These are phyloP conservation scores for Notothenia rossii DNA, from an alignment of 2,113 vertebrate genomes.

Conservation along the genomic window DNA sequence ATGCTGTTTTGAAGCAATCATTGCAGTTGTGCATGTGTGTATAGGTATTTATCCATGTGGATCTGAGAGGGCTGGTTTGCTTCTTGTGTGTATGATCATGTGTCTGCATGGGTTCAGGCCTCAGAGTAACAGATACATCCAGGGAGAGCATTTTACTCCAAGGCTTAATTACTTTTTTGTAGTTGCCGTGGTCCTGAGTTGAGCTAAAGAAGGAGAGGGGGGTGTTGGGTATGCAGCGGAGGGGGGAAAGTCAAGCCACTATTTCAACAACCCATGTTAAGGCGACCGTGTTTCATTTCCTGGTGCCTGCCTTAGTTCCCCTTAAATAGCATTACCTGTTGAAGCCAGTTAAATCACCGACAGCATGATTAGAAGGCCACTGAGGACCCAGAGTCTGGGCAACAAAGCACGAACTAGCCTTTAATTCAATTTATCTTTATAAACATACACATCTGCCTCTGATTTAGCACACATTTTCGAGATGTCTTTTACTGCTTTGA, in stretches of 20 bases:
- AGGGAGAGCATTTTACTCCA: constrained; percentile 54
- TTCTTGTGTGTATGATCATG: neutral
- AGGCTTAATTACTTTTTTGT: constrained; percentile 60
- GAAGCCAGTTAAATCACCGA: constrained; percentile 85
- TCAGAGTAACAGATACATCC: constrained; percentile 51
- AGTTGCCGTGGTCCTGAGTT: constrained; percentile 44
- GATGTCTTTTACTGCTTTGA: constrained; percentile 81
- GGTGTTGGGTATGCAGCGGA: constrained; percentile 22
- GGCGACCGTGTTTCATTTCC: constrained; percentile 86
- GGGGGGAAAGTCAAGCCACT: constrained; percentile 53
- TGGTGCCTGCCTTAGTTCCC: constrained; percentile 80
- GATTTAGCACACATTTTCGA: constrained; percentile 80
- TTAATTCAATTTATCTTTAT: constrained; percentile 85
- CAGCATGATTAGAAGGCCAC: constrained; percentile 80
- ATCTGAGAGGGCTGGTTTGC: neutral
- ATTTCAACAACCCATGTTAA: constrained; percentile 76
- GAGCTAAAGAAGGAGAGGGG: constrained; percentile 41
- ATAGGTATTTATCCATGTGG: neutral
- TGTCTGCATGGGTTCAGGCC: constrained; percentile 28
- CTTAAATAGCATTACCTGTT: constrained; percentile 86
- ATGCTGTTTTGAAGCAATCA: constrained; percentile 8
- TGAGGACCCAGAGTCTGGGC: constrained; percentile 73
- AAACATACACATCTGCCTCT: constrained; percentile 85
- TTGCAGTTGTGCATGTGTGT: neutral
- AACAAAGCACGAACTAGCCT: constrained; percentile 75